Percentiles rank a stretch among this genome's conserved stretches.
These are phyloP conservation scores for Drosophila recens DNA, from an alignment of 2,888 invertebrate species.

Conservation along the genomic window DNA sequence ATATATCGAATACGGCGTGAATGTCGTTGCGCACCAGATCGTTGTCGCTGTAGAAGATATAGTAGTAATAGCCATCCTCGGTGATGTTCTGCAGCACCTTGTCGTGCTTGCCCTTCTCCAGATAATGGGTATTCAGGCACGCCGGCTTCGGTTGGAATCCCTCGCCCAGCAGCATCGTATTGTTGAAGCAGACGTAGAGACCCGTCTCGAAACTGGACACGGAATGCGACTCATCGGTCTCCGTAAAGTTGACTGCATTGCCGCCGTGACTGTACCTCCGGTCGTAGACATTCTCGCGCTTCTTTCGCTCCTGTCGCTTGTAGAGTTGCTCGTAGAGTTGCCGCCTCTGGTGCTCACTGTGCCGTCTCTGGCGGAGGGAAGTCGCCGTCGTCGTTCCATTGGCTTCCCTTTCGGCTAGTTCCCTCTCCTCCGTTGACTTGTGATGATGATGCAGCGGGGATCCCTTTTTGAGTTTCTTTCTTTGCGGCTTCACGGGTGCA, in stretches of 20 bases:
- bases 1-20: slow-evolving; percentile 93
- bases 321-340: slow-evolving; percentile 81
- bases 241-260: slow-evolving; percentile 87
- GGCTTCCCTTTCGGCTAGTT: background rate
- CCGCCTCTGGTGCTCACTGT: slow-evolving; percentile 56
- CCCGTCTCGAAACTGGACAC: slow-evolving; percentile 94
- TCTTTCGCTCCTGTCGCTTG: slow-evolving; percentile 78
- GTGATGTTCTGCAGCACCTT: slow-evolving; percentile 90
- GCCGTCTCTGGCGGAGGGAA: slow-evolving; percentile 6
- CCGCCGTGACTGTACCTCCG: slow-evolving; percentile 92
- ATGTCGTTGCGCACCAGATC: slow-evolving; percentile 92
- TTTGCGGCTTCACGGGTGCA: slow-evolving; percentile 19
- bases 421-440: slow-evolving; percentile 12
- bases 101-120: slow-evolving; percentile 88
- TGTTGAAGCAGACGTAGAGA: slow-evolving; percentile 91
- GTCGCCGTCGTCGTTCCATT: slow-evolving; percentile 9
- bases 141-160: slow-evolving; percentile 89
- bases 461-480: slow-evolving; percentile 79
- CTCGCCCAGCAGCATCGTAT: slow-evolving; percentile 90
- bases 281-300: slow-evolving; percentile 87
- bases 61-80: slow-evolving; percentile 94
- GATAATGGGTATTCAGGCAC: slow-evolving; percentile 89
- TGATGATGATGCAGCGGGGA: slow-evolving; percentile 22
- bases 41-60: slow-evolving; percentile 95
- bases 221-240: slow-evolving; percentile 88